phyloP scores from a whole-genome alignment of 2,113 vertebrate species.

The Chaetorhynchus papuensis region DNA sequence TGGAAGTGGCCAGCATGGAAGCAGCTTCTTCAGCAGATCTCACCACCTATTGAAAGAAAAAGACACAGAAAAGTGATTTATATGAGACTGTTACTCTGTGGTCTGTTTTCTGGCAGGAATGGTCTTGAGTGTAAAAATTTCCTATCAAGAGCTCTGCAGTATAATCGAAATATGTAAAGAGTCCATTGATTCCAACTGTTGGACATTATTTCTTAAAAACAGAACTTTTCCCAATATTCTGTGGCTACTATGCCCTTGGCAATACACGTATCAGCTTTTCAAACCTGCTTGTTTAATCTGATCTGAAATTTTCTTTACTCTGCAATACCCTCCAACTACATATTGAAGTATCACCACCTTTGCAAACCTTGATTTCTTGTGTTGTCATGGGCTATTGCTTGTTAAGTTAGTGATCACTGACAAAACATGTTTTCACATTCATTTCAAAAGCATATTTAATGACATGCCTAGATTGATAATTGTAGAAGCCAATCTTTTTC shows the following conservation, averaged over 20 bases:
- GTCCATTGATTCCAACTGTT: not conserved
- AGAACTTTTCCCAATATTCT: not conserved
- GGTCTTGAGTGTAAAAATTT: not conserved
- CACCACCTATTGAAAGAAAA: conserved; percentile 79
- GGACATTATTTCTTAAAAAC: not conserved
- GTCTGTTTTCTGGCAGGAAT: not conserved
- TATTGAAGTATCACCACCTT: not conserved
- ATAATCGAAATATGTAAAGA: not conserved
- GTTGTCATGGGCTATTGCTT: not conserved
- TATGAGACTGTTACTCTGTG: not conserved
- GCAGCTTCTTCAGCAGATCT: conserved; percentile 93
- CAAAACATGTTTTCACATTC: not conserved
- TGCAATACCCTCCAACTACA: not conserved
- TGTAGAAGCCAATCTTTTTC: not conserved
- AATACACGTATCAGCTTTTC: fast-evolving
- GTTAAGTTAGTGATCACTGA: not conserved
- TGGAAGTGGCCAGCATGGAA: conserved; percentile 88
- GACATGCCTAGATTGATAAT: not conserved
- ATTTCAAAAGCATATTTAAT: not conserved
- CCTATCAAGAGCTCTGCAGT: not conserved
- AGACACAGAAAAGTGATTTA: not conserved
- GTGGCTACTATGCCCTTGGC: not conserved
- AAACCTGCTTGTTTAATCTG: not conserved
- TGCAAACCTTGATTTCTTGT: not conserved
- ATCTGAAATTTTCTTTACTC: not conserved